These are phyloP conservation scores for Enteromius thamalakanensis DNA, from an alignment of 2,797 vertebrate species.

Conservation along the genomic window DNA sequence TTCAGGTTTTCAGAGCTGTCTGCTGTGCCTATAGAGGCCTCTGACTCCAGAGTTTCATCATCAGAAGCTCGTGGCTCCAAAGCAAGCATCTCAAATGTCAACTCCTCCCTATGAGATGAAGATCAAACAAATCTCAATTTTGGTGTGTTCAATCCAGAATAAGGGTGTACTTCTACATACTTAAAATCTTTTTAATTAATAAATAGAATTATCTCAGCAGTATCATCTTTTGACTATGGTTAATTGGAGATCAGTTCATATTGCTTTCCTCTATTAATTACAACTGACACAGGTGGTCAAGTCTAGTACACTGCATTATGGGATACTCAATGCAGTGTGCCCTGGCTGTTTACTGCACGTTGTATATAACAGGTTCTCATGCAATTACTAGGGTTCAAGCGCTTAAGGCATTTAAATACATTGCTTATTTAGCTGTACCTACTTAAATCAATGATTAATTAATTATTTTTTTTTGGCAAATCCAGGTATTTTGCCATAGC, in stretches of 20 bases:
- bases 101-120: slow-evolving; percentile 84
- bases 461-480: no score
- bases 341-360: not conserved
- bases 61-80: slow-evolving; percentile 95
- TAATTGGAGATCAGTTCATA: not conserved
- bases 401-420: no score
- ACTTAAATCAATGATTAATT: no score
- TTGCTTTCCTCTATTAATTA: not conserved
- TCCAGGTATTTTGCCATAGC: no score
- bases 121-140: not conserved
- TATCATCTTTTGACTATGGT: not conserved
- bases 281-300: not conserved
- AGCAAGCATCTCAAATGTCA: slow-evolving; percentile 93
- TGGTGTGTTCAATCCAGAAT: not conserved
- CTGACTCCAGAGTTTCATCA: slow-evolving; percentile 95
- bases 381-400: no score
- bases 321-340: not conserved
- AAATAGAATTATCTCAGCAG: not conserved
- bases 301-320: not conserved
- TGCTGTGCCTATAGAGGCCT: slow-evolving; percentile 94
- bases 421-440: no score
- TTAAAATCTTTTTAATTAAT: not conserved
- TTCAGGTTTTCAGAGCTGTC: slow-evolving; percentile 97
- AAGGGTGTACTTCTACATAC: not conserved
- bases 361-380: not conserved